phyloP scores from a whole-genome alignment of 2,888 invertebrate genomes.

The Alentia gelatinosa region DNA sequence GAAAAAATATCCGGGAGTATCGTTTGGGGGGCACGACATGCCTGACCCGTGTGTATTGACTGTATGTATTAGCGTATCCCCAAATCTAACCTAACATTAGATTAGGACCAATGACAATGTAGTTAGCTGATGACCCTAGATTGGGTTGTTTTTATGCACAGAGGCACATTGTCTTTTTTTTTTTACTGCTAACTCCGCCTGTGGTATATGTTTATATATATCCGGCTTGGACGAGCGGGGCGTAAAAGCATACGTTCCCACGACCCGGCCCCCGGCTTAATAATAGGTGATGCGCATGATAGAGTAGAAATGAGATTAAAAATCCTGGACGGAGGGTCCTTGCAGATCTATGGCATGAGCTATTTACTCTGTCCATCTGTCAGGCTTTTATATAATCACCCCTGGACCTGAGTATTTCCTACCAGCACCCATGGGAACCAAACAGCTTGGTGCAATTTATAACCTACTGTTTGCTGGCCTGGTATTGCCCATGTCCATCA shows the following conservation, averaged over 20 bases:
- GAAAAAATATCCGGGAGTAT: neutral
- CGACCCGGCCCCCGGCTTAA: neutral
- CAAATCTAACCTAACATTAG: neutral
- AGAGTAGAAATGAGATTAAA: constrained; percentile 1
- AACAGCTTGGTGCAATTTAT: constrained; percentile 36
- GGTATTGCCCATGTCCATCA: neutral
- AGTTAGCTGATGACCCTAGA: no score
- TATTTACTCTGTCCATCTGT: neutral
- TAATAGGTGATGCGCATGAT: neutral
- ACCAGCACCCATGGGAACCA: constrained; percentile 27
- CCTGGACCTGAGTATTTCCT: neutral
- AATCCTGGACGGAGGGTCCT: neutral
- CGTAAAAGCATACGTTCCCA: neutral
- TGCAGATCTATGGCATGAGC: neutral
- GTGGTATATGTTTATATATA: neutral
- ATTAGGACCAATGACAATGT: neutral
- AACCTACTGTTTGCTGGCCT: neutral
- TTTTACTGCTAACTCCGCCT: no score
- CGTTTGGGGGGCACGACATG: no score
- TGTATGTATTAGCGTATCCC: neutral
- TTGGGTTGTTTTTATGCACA: no score
- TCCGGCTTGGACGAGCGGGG: neutral
- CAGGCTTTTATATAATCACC: neutral
- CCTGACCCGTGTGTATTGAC: neutral
- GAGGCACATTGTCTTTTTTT: no score